Conservation (phyloP, 92 coral and sea anemone genomes). For the Porites divaricata region DNA sequence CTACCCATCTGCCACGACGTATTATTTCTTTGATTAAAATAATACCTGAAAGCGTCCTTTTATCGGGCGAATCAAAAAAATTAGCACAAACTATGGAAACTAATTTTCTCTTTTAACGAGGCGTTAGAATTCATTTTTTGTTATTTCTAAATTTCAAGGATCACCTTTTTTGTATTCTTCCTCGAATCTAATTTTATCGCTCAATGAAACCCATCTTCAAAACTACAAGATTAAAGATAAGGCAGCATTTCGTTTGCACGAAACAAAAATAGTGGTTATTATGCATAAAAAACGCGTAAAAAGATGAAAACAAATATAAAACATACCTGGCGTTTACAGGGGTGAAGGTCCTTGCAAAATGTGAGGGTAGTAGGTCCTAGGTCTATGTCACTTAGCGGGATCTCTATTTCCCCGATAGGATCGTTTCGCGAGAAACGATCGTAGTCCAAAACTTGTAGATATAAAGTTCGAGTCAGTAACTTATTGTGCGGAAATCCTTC, state of each 20-base stretch:
- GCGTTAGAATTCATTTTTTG: background rate
- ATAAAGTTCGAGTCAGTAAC: constrained; percentile 82
- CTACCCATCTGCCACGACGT: background rate
- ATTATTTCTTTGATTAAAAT: background rate
- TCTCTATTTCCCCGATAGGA: constrained; percentile 93
- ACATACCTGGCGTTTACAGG: constrained; percentile 83
- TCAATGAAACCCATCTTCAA: background rate
- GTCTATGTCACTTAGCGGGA: constrained; percentile 88
- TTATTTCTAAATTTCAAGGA: background rate
- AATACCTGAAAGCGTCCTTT: background rate
- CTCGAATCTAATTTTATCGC: background rate
- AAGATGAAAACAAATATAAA: background rate
- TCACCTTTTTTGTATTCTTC: background rate
- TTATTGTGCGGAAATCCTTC: constrained; percentile 96
- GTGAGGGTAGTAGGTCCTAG: constrained; percentile 89
- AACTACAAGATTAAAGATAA: background rate
- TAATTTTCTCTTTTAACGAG: background rate
- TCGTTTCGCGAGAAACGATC: constrained; percentile 98
- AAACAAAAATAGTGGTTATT: background rate
- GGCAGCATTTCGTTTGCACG: constrained; percentile 6
- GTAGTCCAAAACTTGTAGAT: constrained; percentile 93
- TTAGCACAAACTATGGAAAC: background rate
- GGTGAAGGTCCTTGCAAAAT: constrained; percentile 84
- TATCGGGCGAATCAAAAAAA: background rate
- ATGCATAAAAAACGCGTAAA: background rate